Evolutionary conservation across 2,888 invertebrate genomes (phyloP), one percentile per base, ranked within the genome.

Genomic region (Eilema caniola): DNA sequence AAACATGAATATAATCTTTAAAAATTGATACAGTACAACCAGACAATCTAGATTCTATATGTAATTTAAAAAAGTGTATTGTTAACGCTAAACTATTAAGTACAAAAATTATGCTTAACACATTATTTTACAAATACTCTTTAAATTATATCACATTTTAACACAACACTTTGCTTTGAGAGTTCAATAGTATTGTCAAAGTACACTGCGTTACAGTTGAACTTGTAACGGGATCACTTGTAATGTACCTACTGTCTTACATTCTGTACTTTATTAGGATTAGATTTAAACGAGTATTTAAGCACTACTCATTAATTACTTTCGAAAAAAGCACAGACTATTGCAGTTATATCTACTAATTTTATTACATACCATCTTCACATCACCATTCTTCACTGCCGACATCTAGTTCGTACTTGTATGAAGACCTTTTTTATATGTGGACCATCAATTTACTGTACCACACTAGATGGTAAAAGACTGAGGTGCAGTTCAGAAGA

Each of bases 61-160:
- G 41, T 41, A 16, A 16, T 47, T 47, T 47, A 20, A 20, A 20
- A 16, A 1, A 20, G 2, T 20, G 47, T 53, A n/a, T 53, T 53
- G 8, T 53, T n/a, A 57, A 57, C 24, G 57, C 11, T 23, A 57
- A 57, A 59, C 16, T 20, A n/a, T 5, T 62, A 25, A 37, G 37
- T 60, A 24, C n/a, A 62, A 66, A 66, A 28, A 31, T 31, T 64
- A 57, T 57, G 25, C 41, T 63, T 47, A 28, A 69, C 56, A 62
- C n/a, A 57, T 63, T 20, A 20, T 66, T 56, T 11, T 61, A 56
- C 5, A 62, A 57, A 24, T 25, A 59, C 41, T 69, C 8, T 60
- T 68, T 71, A 77, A 74, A 71, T 75, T 77, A 80, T 74, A 77
- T 81, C 77, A 81, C 80, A 81, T 75, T 77, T 79, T 64, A 74